These are phyloP conservation scores for Frankliniella intonsa DNA, from an alignment of 2,888 invertebrate genomes.

Conservation along the genomic window DNA sequence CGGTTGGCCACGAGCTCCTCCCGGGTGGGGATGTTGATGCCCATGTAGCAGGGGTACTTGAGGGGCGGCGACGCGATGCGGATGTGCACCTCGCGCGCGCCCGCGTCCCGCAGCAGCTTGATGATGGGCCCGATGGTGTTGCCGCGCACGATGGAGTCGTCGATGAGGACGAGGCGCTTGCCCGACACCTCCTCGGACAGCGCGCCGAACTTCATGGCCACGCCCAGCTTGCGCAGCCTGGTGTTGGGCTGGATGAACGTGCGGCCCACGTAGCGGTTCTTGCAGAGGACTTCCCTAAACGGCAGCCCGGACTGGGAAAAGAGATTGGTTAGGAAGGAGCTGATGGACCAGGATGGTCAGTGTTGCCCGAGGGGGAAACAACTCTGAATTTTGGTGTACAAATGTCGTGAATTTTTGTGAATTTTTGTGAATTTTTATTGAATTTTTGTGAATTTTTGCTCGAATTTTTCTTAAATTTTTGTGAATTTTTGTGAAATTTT, in stretches of 20 bases:
- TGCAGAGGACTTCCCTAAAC: constrained; percentile 92
- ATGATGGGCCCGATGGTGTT: constrained; percentile 97
- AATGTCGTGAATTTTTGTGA: too few relatives aligned
- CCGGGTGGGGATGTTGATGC: constrained; percentile 95
- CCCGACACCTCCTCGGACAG: constrained; percentile 86
- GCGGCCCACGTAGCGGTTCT: constrained; percentile 94
- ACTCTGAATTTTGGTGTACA: too few relatives aligned
- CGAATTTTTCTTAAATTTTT: neutral
- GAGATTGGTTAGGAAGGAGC: neutral
- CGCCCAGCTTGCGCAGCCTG: constrained; percentile 83
- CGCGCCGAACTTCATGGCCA: constrained; percentile 96
- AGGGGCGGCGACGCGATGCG: constrained; percentile 95
- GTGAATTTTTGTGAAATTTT: neutral
- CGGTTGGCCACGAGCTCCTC: constrained; percentile 95
- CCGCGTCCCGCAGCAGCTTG: constrained; percentile 82
- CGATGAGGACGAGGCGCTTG: constrained; percentile 85
- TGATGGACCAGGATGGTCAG: too few relatives aligned
- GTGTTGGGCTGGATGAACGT: constrained; percentile 97
- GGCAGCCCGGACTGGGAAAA: constrained; percentile 69
- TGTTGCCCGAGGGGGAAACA: too few relatives aligned
- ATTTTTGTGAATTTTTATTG: too few relatives aligned
- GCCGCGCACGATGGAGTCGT: constrained; percentile 96
- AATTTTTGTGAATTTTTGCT: neutral
- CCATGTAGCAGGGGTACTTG: constrained; percentile 95
- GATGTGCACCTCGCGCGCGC: constrained; percentile 93